These are phyloP conservation scores for Periphyllus acericola DNA, from an alignment of 2,888 invertebrate genomes.

Conservation along the genomic window DNA sequence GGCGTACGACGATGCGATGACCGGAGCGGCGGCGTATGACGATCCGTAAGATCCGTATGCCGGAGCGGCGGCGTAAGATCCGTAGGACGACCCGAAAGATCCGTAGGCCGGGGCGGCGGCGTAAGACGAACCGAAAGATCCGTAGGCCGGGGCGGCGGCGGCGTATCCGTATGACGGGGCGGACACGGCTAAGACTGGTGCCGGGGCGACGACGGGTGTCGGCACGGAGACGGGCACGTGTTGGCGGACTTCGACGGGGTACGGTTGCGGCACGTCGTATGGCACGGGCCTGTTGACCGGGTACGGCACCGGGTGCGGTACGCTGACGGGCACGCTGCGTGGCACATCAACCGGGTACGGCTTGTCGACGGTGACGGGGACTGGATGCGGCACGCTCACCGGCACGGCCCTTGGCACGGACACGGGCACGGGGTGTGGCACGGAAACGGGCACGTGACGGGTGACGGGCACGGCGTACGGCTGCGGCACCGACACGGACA, in stretches of 20 bases:
- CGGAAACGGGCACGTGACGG: slow-evolving; percentile 63
- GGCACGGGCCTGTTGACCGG: slow-evolving; percentile 60
- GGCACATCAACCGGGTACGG: slow-evolving; percentile 64
- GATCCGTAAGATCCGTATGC: neutral
- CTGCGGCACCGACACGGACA: slow-evolving; percentile 63
- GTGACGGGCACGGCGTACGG: slow-evolving; percentile 63
- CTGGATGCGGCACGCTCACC: slow-evolving; percentile 67
- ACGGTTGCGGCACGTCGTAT: slow-evolving; percentile 64
- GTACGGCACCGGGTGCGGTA: slow-evolving; percentile 64
- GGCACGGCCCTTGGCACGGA: slow-evolving; percentile 65
- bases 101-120: neutral
- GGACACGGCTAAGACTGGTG: neutral
- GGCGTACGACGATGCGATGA: neutral
- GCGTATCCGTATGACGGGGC: slow-evolving; percentile 8
- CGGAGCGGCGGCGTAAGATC: neutral
- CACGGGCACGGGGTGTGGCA: slow-evolving; percentile 63
- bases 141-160: neutral
- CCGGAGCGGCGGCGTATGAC: neutral
- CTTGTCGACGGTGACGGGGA: slow-evolving; percentile 64
- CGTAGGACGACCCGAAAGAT: neutral
- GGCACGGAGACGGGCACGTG: slow-evolving; percentile 64
- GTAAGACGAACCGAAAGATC: neutral
- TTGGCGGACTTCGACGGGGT: slow-evolving; percentile 64
- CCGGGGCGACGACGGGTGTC: slow-evolving; percentile 50
- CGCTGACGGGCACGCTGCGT: slow-evolving; percentile 64